These are phyloP conservation scores for Myiozetetes cayanensis DNA, from an alignment of 2,113 vertebrate species.

Conservation along the genomic window DNA sequence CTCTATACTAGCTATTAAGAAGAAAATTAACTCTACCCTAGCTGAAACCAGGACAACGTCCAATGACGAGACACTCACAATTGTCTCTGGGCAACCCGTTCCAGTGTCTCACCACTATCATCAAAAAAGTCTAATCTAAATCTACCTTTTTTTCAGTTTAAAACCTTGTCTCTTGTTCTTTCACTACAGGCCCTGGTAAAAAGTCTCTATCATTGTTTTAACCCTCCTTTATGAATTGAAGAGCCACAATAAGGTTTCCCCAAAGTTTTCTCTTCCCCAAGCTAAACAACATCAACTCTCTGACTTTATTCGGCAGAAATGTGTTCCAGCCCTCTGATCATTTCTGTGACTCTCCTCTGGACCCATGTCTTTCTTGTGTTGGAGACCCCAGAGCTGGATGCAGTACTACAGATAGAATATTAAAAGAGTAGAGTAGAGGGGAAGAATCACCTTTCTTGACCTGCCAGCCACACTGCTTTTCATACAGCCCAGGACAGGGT, in stretches of 20 bases:
- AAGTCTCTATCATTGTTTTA: not conserved
- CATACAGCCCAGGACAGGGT: no score
- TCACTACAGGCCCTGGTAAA: not conserved
- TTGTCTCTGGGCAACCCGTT: not conserved
- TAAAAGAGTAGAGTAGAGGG: not conserved
- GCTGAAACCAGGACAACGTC: not conserved
- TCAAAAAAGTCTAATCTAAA: not conserved
- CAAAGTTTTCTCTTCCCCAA: not conserved
- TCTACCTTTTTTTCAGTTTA: not conserved
- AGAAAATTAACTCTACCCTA: not conserved
- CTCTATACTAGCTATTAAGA: not conserved
- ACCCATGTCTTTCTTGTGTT: not conserved
- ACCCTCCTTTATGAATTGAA: not conserved
- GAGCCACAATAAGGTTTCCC: not conserved
- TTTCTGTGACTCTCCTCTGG: not conserved
- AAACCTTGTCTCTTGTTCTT: not conserved
- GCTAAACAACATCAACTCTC: not conserved
- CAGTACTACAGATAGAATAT: not conserved
- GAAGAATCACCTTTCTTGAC: not conserved
- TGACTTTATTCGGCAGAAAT: not conserved
- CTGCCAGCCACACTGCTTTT: not conserved
- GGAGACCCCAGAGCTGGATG: not conserved
- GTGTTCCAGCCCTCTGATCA: not conserved
- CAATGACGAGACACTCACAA: not conserved
- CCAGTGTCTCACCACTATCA: not conserved